Conservation (phyloP, 2,888 invertebrate species). For the Andrena dorsata region DNA sequence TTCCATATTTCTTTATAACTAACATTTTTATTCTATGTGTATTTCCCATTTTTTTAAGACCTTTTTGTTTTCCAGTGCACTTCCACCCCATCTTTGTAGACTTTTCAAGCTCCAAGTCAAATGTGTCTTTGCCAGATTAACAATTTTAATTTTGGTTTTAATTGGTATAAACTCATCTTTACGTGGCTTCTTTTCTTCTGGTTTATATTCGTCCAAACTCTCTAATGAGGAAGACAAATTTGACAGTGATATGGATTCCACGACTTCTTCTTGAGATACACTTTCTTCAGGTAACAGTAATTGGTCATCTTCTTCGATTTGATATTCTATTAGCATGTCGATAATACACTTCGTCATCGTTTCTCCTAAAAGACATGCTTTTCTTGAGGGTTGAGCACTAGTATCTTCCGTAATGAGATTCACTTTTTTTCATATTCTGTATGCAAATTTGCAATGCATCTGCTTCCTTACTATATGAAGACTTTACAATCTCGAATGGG, state of each 20-base stretch:
- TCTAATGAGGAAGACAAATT: not conserved
- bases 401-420: no score
- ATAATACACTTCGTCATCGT: no score
- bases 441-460: no score
- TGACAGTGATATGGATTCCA: not conserved
- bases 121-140: not conserved
- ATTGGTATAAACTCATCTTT: not conserved
- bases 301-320: not conserved
- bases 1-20: not conserved
- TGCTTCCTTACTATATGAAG: no score
- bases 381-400: no score
- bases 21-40: not conserved
- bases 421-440: no score
- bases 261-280: not conserved
- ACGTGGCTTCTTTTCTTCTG: not conserved
- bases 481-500: no score
- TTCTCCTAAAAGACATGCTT: no score
- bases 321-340: no score
- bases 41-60: not conserved
- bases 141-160: constrained; percentile 1
- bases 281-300: not conserved
- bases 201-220: not conserved
- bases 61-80: not conserved
- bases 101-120: not conserved
- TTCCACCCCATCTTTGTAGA: not conserved